Conservation (phyloP, 2,888 invertebrate species). For the Pristionchus maxplancki region DNA sequence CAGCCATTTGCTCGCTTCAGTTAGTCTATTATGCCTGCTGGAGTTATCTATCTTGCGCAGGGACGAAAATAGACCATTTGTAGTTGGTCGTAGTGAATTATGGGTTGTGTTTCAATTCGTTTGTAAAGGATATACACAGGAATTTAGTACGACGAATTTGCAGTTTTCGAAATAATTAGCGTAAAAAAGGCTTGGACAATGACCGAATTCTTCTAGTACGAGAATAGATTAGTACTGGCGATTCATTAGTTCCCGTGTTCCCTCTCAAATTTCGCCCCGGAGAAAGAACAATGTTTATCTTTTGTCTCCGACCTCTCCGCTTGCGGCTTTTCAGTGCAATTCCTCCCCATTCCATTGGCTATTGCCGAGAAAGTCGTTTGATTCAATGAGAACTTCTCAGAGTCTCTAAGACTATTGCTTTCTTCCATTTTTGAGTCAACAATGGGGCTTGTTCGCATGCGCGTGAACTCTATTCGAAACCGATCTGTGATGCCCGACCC, state of each 20-base stretch:
- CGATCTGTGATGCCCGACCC: too few species aligned
- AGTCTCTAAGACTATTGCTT: not conserved
- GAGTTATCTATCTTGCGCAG: not conserved
- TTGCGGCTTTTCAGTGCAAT: not conserved
- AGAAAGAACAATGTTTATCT: slow-evolving; percentile 25
- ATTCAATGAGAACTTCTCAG: not conserved
- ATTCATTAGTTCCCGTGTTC: not conserved
- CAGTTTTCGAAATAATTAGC: too few species aligned
- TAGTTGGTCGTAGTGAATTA: not conserved
- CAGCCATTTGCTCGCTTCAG: not conserved
- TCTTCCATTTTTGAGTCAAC: not conserved
- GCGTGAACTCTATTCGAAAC: too few species aligned
- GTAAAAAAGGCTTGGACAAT: too few species aligned
- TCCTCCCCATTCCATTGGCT: not conserved
- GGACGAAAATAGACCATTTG: not conserved
- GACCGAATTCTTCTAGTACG: too few species aligned
- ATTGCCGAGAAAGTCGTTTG: not conserved
- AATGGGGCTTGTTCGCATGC: too few species aligned
- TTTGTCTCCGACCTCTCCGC: not conserved
- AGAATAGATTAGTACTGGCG: not conserved
- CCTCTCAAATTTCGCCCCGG: not conserved
- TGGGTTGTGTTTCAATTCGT: not conserved
- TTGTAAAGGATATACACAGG: too few species aligned
- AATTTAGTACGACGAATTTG: not conserved
- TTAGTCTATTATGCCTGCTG: not conserved